Evolutionary conservation across 2,888 invertebrate genomes (phyloP).

Genomic region (Portevinia maculata): DNA sequence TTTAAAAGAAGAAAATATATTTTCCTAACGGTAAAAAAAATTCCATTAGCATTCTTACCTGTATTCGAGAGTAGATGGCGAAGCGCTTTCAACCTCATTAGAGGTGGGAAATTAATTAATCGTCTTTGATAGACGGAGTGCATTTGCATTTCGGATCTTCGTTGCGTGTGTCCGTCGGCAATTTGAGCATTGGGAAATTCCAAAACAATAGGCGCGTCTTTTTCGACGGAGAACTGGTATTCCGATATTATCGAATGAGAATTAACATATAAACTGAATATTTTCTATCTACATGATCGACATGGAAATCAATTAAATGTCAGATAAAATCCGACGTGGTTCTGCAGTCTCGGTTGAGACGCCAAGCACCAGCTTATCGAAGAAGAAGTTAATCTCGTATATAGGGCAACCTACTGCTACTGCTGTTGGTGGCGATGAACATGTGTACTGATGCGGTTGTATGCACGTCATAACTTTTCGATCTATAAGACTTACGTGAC

Average conservation of each 20-base stretch:
- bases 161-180: constrained; percentile 14
- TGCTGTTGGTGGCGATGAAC: constrained; percentile 20
- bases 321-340: constrained; percentile 49
- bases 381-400: constrained; percentile 59
- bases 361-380: constrained; percentile 50
- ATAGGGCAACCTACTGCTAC: constrained; percentile 5
- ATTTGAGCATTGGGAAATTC: constrained; percentile 11
- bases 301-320: constrained; percentile 69
- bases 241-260: constrained; percentile 66
- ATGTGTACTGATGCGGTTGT: constrained; percentile 36
- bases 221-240: constrained; percentile 41
- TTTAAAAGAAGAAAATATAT: constrained; percentile 20
- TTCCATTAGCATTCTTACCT: constrained; percentile 59
- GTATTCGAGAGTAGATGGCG: too few relatives aligned
- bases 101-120: constrained; percentile 72
- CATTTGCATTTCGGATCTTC: constrained; percentile 45
- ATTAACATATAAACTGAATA: constrained; percentile 65
- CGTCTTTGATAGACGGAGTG: constrained; percentile 41
- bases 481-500: constrained; percentile 68
- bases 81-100: constrained; percentile 65
- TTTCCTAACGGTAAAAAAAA: constrained; percentile 66
- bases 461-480: constrained; percentile 72
- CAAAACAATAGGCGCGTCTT: constrained; percentile 43
- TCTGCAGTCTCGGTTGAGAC: constrained; percentile 25
- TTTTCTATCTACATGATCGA: constrained; percentile 60